Evolutionary conservation across 2,888 invertebrate species (phyloP).

Genomic region (Leptopilina syphax): DNA sequence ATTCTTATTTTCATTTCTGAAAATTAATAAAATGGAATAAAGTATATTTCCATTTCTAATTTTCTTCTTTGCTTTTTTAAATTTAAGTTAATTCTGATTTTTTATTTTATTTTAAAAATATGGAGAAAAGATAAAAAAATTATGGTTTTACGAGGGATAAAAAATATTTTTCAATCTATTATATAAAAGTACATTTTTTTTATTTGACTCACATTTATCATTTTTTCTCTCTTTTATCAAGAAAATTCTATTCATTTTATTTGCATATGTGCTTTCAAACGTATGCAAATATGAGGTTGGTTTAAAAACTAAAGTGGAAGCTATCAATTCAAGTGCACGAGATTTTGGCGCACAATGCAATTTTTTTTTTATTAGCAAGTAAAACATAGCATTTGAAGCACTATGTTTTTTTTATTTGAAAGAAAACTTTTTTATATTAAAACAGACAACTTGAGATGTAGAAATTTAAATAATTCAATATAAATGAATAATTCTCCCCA

Average conservation of each 20-base stretch:
- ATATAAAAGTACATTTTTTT: background rate
- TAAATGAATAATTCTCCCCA: too few species aligned
- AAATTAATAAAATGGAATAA: too few species aligned
- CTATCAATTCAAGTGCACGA: constrained; percentile 15
- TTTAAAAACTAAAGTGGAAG: constrained; percentile 13
- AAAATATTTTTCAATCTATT: constrained; percentile 3
- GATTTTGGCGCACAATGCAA: background rate
- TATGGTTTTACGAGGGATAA: background rate
- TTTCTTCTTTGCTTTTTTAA: too few species aligned
- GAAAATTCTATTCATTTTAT: constrained; percentile 5
- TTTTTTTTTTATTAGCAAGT: background rate
- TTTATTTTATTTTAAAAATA: too few species aligned
- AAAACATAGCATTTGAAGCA: background rate
- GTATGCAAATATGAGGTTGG: constrained; percentile 8
- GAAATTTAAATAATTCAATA: too few species aligned
- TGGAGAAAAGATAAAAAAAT: background rate
- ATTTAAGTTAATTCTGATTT: too few species aligned
- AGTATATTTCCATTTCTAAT: too few species aligned
- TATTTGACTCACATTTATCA: background rate
- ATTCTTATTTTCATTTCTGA: too few species aligned
- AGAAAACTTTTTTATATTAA: too few species aligned
- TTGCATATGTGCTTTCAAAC: constrained; percentile 15
- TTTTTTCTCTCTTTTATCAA: constrained; percentile 2
- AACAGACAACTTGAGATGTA: too few species aligned
- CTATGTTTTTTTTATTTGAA: background rate